Base-by-base conservation (phyloP, 2,888 invertebrate genomes). In the Aleiodes alternator region DNA sequence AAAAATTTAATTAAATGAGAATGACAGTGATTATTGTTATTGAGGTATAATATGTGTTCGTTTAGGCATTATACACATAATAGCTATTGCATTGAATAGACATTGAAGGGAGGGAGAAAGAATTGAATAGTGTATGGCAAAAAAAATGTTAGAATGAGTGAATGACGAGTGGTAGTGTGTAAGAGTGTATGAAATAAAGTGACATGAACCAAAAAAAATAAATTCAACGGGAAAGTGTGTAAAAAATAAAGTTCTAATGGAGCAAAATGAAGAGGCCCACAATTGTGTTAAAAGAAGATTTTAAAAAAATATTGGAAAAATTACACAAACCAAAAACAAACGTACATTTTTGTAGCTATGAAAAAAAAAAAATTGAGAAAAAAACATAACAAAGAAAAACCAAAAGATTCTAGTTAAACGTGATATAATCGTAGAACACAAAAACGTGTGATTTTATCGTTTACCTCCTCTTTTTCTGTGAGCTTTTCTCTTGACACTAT, bases 31-130 rank as follows among this genome's bases (percentile, higher is more conserved):
- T 85, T 82, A 84, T 84, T 83, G 83, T 87, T 86, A 87, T 85
- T 81, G 87, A 85, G 85, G 84, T 87, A 87, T 87, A 87, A 87
- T 87, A 87, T 87, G 87, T 87, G 87, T 88, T 87, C 87, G 86
- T 87, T 87, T 87, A 88, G 87, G 86, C 82, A 85, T 86, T 84
- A 87, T 83, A 83, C 84, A 84, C 82, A 82, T 82, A 85, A 84
- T 86, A 86, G 83, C 80, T 83, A 86, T 83, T 85, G 81, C 84
- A 85, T 84, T 83, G 80, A 84, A 75, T 79, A 79, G 76, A 73
- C 72, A 72, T 75, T 73, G 77, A 68, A 72, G 61, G 56, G 70
- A 72, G 61, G 56, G 66, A 57, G 34, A 59, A 56, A 75, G 59
- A 34, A 43, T 11, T 43, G 43, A 11, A 43, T 43, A 43, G 43